A percentile compares a stretch with the other conserved stretches of the same genome.
Evolutionary conservation across 2,888 invertebrate species (phyloP).

Genomic region (Thyatira batis): DNA sequence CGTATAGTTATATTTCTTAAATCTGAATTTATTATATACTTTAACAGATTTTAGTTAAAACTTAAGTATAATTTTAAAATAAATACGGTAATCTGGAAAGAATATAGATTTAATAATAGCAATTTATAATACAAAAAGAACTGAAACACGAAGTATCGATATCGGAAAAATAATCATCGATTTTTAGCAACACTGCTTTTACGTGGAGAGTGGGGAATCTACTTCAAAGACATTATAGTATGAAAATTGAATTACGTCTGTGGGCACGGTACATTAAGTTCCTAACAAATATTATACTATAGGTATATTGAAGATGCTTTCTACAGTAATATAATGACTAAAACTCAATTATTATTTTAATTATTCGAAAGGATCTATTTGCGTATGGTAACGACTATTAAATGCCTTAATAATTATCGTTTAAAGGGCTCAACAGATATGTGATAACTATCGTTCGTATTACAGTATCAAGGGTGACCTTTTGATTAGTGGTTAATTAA

Average conservation of each 20-base stretch:
- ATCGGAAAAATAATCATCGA: not conserved
- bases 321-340: slow-evolving; percentile 1
- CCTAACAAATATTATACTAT: slow-evolving; percentile 31
- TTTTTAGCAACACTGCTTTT: slow-evolving; percentile 9
- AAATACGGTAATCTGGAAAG: no score
- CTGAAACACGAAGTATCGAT: not conserved
- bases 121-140: no score
- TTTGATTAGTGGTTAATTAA: no score
- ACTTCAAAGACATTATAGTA: slow-evolving; percentile 31
- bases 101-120: no score
- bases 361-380: not conserved
- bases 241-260: slow-evolving; percentile 49
- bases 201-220: slow-evolving; percentile 2
- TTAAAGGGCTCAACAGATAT: not conserved
- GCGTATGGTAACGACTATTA: not conserved
- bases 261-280: slow-evolving; percentile 36
- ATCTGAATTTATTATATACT: no score
- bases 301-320: slow-evolving; percentile 20
- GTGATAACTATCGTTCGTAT: not conserved
- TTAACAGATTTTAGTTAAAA: no score
- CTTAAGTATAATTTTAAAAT: no score
- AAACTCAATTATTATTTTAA: not conserved
- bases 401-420: not conserved
- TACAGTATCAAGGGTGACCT: no score
- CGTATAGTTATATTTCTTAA: no score